Evolutionary conservation across 2,888 invertebrate species (phyloP), one percentile per base, ranked within the genome.

Genomic region (Drosophila melanocephala): DNA sequence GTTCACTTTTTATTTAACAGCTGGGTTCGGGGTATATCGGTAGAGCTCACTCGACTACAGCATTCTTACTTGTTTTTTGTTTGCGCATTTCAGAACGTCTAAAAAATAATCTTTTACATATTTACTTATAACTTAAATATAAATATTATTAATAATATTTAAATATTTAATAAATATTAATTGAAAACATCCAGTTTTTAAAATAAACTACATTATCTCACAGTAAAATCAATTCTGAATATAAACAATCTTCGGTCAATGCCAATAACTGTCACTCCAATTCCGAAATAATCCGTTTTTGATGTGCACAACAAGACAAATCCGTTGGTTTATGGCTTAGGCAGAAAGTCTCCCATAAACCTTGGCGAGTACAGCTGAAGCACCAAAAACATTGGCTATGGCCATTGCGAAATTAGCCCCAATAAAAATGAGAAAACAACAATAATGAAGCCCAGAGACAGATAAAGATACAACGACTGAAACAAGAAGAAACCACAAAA

Each of bases 271-370:
- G 78, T 70, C 81, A 71, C 50, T 59, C 52, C 59, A 64, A 47
- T 74, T 62, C 53, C 61, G 60, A 50, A 53, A 52, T 69, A 69
- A 84, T 70, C 69, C 55, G 60, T 69, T 77, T 87, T 56, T 66
- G 77, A 72, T 73, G 73, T 56, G 35, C 72, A 42, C 73, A 81
- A 62, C 62, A 82, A 81, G 65, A 59, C 63, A 85, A 82, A 77
- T 74, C 86, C 63, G 61, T 55, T 68, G 76, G 32, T 72, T 86
- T 75, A 80, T 69, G 53, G 65, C 61, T 68, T 72, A 73, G 56
- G 32, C 76, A 60, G 59, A 76, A 66, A 72, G 50, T 57, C 42
- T 55, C 59, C 42, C 39, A 51, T 60, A 70, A 77, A 81, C 81
- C 81, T 81, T 84, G 81, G 69, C 64, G 50, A 63, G n/a, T 55